Evolutionary conservation across 2,113 vertebrate genomes (phyloP), one percentile per base, ranked within the genome.

Genomic region (Cnemophilus loriae): DNA sequence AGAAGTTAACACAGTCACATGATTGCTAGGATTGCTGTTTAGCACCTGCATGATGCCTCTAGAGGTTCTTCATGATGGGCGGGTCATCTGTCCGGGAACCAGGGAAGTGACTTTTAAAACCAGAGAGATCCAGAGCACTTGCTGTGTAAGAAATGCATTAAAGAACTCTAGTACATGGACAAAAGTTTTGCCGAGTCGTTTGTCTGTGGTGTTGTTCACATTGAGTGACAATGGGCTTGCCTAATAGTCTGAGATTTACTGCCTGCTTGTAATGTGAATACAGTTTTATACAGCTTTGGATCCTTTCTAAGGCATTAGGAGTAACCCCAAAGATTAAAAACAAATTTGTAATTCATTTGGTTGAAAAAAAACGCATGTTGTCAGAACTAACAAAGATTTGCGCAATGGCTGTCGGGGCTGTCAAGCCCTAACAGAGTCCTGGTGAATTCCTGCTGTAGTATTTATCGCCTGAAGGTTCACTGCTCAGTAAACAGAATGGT

Each of bases 341-440:
- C 65, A 94, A 96, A 96, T 93, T 94, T 96, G 89, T 96, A 94
- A 89, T 96, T 93, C 89, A 65, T 94, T 94, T 94, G 65, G 80
- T 91, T 84, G 22, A 24, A 84, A 92, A 86, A 15, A 50, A 39
- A 2, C 0, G 0, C 59, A 24, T 23, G 33, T 95, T 96, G 91
- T 91, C 87, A 91, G 74, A 67, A 64, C 84, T 96, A 85, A 95
- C 84, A 95, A 96, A 91, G 95, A 87, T 79, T 79, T 73, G 74
- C 0, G 57, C 84, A 79, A 83, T 82, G 78, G 91, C 89, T 96
- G 91, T 74, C 89, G 85, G 60, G 81, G 77, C 87, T 97, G 94
- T 95, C 93, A 95, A 95, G 81, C 61, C 77, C 28, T 92, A 65
- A 93, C 82, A 83, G 68, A 86, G 35, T 68, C 80, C 26, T 81